Evolutionary conservation across 1,140 invertebrate genomes (phyloP).

Genomic region (Drosophila carrolli): DNA sequence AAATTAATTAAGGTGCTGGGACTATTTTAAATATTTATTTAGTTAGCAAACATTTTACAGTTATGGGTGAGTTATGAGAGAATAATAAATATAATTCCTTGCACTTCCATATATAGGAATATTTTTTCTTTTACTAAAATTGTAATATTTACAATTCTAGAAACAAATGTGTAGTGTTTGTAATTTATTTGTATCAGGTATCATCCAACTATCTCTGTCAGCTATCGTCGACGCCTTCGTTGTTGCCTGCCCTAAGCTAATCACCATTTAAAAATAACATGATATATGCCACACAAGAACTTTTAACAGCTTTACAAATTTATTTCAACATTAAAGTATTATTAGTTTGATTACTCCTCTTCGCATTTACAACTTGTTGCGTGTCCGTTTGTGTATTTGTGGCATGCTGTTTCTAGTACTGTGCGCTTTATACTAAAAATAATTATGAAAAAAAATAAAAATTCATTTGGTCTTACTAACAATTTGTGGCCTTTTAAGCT

Average conservation of each 20-base stretch:
- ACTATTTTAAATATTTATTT: too few relatives aligned
- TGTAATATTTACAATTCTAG: not conserved
- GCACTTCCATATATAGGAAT: not conserved
- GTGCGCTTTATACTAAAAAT: constrained; percentile 55
- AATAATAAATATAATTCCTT: not conserved
- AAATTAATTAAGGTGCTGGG: too few relatives aligned
- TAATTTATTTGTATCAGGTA: not conserved
- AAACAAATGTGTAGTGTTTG: not conserved
- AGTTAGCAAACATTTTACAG: not conserved
- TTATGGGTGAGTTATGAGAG: not conserved
- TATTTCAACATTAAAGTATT: constrained; percentile 7
- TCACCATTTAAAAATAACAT: constrained; percentile 1
- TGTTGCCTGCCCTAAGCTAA: constrained; percentile 18
- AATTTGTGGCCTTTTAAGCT: constrained; percentile 75
- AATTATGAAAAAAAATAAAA: constrained; percentile 14
- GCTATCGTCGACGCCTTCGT: constrained; percentile 43
- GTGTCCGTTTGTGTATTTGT: constrained; percentile 61
- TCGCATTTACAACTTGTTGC: constrained; percentile 48
- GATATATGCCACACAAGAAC: not conserved
- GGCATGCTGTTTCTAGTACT: constrained; percentile 64
- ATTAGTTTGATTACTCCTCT: constrained; percentile 29
- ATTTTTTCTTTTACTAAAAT: not conserved
- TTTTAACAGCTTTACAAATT: constrained; percentile 3
- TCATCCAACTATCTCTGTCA: constrained; percentile 1
- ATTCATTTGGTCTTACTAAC: constrained; percentile 62